Percentiles rank a stretch among this genome's conserved stretches.
phyloP scores from a whole-genome alignment of 2,888 invertebrate genomes.

The Luffia ferchaultella region DNA sequence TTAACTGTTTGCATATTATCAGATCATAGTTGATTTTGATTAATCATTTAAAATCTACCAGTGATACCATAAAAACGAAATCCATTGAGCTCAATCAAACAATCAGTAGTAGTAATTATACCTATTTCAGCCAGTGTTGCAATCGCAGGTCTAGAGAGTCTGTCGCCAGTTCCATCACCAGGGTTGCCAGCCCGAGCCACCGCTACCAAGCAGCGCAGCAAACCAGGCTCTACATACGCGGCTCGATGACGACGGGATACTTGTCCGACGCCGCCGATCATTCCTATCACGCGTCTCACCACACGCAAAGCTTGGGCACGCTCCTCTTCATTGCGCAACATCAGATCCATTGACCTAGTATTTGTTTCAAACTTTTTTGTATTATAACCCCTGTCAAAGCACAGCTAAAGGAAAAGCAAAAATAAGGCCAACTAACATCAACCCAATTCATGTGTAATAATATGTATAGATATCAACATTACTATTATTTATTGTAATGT shows the following conservation, averaged over 20 bases:
- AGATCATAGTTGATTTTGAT: too few species aligned
- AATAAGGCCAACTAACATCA: too few species aligned
- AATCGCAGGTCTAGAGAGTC: slow-evolving; percentile 83
- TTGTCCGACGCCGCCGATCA: slow-evolving; percentile 66
- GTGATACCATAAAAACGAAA: too few species aligned
- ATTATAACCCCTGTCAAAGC: neutral
- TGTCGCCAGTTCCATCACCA: slow-evolving; percentile 76
- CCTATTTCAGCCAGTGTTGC: slow-evolving; percentile 91
- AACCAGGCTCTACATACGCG: slow-evolving; percentile 75
- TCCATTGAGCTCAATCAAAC: too few species aligned
- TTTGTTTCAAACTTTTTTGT: neutral
- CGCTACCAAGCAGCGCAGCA: slow-evolving; percentile 83
- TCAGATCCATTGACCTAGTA: slow-evolving; percentile 85
- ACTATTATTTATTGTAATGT: too few species aligned
- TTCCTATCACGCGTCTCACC: slow-evolving; percentile 65
- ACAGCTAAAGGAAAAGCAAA: too few species aligned
- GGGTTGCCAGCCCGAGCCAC: slow-evolving; percentile 79
- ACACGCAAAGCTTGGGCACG: slow-evolving; percentile 90
- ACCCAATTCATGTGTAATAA: too few species aligned
- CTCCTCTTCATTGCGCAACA: slow-evolving; percentile 91
- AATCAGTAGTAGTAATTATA: too few species aligned
- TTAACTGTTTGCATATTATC: too few species aligned
- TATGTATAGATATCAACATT: too few species aligned
- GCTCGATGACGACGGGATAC: slow-evolving; percentile 72
- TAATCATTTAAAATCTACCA: too few species aligned